Base-by-base conservation (phyloP, 2,113 vertebrate genomes). In the Peromyscus maniculatus region DNA sequence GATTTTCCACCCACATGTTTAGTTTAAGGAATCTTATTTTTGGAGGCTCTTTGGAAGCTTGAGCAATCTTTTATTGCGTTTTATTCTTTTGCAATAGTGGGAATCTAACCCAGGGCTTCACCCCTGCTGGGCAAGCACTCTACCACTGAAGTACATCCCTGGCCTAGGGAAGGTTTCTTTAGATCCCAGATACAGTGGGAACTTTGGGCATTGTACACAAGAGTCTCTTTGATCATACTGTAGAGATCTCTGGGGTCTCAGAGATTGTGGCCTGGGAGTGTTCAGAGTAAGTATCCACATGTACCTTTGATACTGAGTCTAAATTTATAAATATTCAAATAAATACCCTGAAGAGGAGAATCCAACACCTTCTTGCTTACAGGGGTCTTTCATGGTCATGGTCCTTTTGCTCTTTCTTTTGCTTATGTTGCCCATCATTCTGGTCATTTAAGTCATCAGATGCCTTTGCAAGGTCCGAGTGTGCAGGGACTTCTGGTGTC, bases 1-100 rank as follows among this genome's bases (percentile, higher is more conserved):
- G 72, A 84, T 84, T 91, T 91, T 49, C 79, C 67, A 87, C 94
- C 87, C 89, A 96, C 83, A 17, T 9, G 1, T 87, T 93, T 97
- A 79, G 66, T 71, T 95, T 74, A 80, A 96, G 72, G 67, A 94
- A 16, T 80, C 93, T 77, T 97, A 91, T 98, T 97, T 97, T n/a
- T 86, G 97, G 93, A 97, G 89, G 55, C 91, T 93, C 79, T 80
- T 78, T 66, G 75, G 72, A 91, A 91, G 49, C n/a, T 77, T 91
- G 93, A 89, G 75, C 80, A 91, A 90, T 55, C 79, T 67, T 78
- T 79, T 67, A 15, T 67, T 87, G n/a, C 24, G 74, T 89, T 89
- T 67, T 43, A 77, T 62, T 75, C 12, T 62, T 46, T 77, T 46
- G 39, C 19, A 90, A 7, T 36, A 62, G 43, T 78, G 33, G 75